Evolutionary conservation across 2,113 vertebrate species (phyloP), one percentile per base, ranked within the genome.

Genomic region (Pterocles gutturalis): DNA sequence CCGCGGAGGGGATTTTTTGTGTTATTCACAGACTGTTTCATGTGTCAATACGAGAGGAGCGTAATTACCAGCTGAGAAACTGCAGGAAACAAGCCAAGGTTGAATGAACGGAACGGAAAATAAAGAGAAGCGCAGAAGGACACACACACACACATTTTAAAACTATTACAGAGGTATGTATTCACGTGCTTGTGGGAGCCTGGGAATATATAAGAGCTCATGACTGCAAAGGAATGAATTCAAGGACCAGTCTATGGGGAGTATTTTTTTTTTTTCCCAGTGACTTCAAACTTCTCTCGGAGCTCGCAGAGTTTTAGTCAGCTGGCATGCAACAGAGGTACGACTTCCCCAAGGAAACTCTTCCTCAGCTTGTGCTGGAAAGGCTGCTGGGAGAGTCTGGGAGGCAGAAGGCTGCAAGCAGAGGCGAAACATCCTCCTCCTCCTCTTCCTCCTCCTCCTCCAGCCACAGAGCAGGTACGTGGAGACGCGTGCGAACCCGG

Each of bases 271-370:
- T 94, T 94, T 90, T 93, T 90, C 36, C 75, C 78, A 91, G 94
- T 97, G 97, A 96, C 96, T 97, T 93, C 96, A 96, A 97, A 97
- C 96, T 97, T 96, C 94, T 93, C 86, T 96, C 31, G 1, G 69
- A 85, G 95, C 93, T 96, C 54, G 8, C 86, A 55, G 94, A 96
- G 96, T 96, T 96, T 95, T 92, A 96, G 96, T 97, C 97, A 90
- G 96, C 94, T 96, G 96, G 96, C 93, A 95, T 96, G 96, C 92
- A 60, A 87, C 94, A 96, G 94, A 96, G 88, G 93, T 93, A 92
- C 28, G 41, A 76, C 91, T 95, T 94, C 96, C 92, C 96, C 69
- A 93, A 97, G 94, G 95, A 96, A 96, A 93, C 93, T 93, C 93
- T 96, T 94, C 91, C 95, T 95, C 57, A 4, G 66, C 88, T 93